Evolutionary conservation across 1,140 invertebrate genomes (phyloP).

Genomic region (Maniola jurtina): DNA sequence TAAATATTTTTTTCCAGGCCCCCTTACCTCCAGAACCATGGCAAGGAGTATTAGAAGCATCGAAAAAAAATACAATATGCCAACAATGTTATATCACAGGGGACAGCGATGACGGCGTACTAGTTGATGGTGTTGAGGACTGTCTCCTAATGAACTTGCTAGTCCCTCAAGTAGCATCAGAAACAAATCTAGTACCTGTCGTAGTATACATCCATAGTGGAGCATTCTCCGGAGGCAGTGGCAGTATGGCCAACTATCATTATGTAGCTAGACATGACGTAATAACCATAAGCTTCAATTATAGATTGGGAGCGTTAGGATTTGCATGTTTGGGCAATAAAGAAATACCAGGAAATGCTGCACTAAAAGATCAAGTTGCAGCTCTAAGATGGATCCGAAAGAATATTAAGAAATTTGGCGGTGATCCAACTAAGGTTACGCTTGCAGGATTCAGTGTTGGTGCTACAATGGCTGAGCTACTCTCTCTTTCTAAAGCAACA

Average conservation of each 20-base stretch:
- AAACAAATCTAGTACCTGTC: constrained; percentile 60
- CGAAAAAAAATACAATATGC: constrained; percentile 44
- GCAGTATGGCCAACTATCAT: constrained; percentile 57
- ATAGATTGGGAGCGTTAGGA: constrained; percentile 72
- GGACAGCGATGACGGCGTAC: constrained; percentile 45
- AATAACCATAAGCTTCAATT: constrained; percentile 63
- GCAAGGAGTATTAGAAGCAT: constrained; percentile 44
- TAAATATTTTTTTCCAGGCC: constrained; percentile 43
- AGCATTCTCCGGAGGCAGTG: constrained; percentile 61
- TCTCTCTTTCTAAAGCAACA: constrained; percentile 52
- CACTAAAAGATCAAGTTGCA: constrained; percentile 81
- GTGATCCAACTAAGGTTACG: constrained; percentile 82
- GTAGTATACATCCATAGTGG: constrained; percentile 68
- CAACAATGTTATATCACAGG: constrained; percentile 54
- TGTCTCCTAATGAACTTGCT: constrained; percentile 58
- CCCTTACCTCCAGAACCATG: constrained; percentile 57
- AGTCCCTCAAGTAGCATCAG: constrained; percentile 50
- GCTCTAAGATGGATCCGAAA: constrained; percentile 79
- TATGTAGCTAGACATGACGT: constrained; percentile 60
- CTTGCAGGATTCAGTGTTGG: constrained; percentile 81
- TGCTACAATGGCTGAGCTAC: constrained; percentile 63
- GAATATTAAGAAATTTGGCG: constrained; percentile 82
- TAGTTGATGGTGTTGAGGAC: constrained; percentile 58
- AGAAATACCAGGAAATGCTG: constrained; percentile 81
- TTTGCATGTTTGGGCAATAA: constrained; percentile 80